These are phyloP conservation scores for Agapostemon virescens DNA, from an alignment of 2,888 invertebrate species.

Conservation along the genomic window DNA sequence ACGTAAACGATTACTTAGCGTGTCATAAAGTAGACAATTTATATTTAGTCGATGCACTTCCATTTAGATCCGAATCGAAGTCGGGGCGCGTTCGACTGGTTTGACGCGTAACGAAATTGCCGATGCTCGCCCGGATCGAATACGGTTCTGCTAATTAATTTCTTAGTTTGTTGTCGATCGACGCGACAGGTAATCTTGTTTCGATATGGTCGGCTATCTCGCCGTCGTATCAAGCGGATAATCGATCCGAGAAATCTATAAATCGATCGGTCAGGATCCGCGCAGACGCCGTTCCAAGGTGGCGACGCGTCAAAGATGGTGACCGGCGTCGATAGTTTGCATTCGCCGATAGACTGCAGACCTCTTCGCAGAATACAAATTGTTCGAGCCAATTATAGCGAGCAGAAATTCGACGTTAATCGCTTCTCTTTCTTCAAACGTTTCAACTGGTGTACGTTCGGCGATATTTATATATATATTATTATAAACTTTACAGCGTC, in stretches of 20 bases:
- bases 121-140: background rate
- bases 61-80: background rate
- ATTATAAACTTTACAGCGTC: no score
- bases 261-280: conserved; percentile 32
- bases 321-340: conserved; percentile 53
- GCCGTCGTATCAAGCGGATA: background rate
- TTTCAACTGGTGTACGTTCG: no score
- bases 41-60: background rate
- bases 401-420: background rate
- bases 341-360: background rate
- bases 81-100: background rate
- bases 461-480: no score
- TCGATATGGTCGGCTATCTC: background rate
- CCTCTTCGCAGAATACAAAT: background rate
- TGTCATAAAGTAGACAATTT: background rate
- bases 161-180: background rate
- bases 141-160: conserved; percentile 4
- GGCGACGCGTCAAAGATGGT: conserved; percentile 50
- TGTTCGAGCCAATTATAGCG: background rate
- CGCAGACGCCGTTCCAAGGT: conserved; percentile 43
- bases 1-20: background rate
- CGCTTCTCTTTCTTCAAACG: background rate
- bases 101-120: background rate
- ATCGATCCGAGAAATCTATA: conserved; percentile 28
- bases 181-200: conserved; percentile 4